Conservation (phyloP, 2,888 invertebrate genomes). For the Zelleria hepariella region DNA sequence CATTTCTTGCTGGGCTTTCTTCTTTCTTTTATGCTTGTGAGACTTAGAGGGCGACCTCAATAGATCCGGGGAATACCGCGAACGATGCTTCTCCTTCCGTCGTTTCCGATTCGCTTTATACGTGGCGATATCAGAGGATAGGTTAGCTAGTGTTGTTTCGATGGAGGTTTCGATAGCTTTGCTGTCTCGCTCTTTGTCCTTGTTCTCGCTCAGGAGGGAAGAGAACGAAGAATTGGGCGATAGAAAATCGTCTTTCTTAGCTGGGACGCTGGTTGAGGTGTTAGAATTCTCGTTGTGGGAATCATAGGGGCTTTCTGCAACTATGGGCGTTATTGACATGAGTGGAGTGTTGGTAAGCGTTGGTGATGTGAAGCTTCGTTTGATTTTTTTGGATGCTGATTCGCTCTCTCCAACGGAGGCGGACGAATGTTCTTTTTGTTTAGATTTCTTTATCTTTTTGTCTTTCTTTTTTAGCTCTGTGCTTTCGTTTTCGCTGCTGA, state of each 20-base stretch:
- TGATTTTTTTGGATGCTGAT: constrained; percentile 44
- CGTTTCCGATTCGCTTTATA: constrained; percentile 78
- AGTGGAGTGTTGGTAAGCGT: constrained; percentile 63
- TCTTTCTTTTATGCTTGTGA: constrained; percentile 86
- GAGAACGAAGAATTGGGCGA: constrained; percentile 63
- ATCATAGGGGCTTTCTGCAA: constrained; percentile 64
- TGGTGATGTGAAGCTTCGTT: constrained; percentile 66
- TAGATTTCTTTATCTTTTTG: constrained; percentile 53
- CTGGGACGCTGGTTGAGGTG: constrained; percentile 40
- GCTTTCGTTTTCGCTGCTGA: constrained; percentile 50
- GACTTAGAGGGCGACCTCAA: constrained; percentile 78
- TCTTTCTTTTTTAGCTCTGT: constrained; percentile 45
- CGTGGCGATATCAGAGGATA: constrained; percentile 63
- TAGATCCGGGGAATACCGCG: constrained; percentile 79
- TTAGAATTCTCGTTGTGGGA: constrained; percentile 67
- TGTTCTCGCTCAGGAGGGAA: constrained; percentile 47
- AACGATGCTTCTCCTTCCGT: constrained; percentile 83
- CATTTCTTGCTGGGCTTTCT: constrained; percentile 76
- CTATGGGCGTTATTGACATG: constrained; percentile 68
- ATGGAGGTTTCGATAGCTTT: constrained; percentile 61
- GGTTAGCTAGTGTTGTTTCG: constrained; percentile 57
- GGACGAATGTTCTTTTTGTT: constrained; percentile 40
- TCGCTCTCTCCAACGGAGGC: constrained; percentile 34
- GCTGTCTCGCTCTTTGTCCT: constrained; percentile 51
- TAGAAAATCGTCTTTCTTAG: constrained; percentile 37